phyloP scores from a whole-genome alignment of 2,113 vertebrate species.

The Mastomys coucha region DNA sequence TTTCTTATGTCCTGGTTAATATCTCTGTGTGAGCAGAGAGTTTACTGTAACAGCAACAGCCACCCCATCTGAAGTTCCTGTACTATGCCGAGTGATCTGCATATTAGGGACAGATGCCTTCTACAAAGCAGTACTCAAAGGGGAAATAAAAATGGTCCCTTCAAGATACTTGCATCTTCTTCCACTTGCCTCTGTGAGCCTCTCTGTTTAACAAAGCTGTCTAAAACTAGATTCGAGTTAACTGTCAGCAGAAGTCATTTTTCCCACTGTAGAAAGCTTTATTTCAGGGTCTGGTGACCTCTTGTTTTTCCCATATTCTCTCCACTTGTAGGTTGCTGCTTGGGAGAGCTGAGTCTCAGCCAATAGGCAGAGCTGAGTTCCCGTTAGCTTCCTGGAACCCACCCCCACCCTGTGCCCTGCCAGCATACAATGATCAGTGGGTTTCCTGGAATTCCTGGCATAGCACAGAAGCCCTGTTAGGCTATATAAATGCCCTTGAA shows the following conservation, averaged over 20 bases:
- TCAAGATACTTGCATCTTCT: not conserved
- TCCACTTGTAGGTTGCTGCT: constrained; percentile 76
- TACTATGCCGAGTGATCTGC: not conserved
- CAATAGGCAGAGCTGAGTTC: constrained; percentile 87
- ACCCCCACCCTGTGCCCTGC: constrained; percentile 79
- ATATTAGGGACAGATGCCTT: not conserved
- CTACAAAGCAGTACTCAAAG: not conserved
- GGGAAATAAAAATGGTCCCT: constrained; percentile 29
- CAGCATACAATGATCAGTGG: constrained; percentile 87
- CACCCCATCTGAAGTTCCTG: not conserved
- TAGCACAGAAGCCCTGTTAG: constrained; percentile 86
- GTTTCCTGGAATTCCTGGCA: constrained; percentile 90
- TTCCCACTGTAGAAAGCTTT: constrained; percentile 70
- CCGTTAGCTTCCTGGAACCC: constrained; percentile 84
- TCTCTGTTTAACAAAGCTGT: not conserved
- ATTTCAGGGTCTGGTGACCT: constrained; percentile 60
- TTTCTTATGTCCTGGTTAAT: constrained; percentile 21
- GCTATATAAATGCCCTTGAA: constrained; percentile 86
- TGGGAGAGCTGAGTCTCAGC: constrained; percentile 87
- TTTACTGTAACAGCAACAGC: not conserved
- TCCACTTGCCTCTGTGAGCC: not conserved
- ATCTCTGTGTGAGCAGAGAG: not conserved
- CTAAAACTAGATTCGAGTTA: constrained; percentile 38
- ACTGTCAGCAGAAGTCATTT: constrained; percentile 32
- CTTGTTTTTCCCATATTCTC: constrained; percentile 84